These are phyloP conservation scores for human DNA, from an alignment of 2,113 vertebrate genomes.

Conservation along the genomic window DNA sequence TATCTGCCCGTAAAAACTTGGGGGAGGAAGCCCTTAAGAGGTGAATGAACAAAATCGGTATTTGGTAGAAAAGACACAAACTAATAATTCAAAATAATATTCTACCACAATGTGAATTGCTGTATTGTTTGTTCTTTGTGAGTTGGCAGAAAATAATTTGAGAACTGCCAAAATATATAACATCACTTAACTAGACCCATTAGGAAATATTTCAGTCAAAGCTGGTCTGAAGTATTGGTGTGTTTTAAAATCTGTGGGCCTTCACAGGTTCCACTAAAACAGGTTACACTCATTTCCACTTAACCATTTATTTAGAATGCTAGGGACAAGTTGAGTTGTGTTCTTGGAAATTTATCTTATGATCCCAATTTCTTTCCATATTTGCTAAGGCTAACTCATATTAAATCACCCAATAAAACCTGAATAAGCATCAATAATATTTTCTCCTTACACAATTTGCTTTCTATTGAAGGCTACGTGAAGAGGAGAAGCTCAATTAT, in stretches of 20 bases:
- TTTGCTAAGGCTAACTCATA: conserved; percentile 3
- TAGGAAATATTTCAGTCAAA: neutral
- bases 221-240: neutral
- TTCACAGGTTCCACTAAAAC: neutral
- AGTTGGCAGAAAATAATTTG: neutral
- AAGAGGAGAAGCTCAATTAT: conserved; percentile 61
- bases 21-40: neutral
- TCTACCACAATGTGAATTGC: fast-evolving
- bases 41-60: neutral
- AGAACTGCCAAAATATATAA: neutral
- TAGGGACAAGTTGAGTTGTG: neutral
- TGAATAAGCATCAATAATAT: neutral
- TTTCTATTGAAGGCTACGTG: neutral
- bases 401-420: conserved; percentile 30
- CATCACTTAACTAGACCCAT: neutral
- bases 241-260: neutral
- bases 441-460: conserved; percentile 23
- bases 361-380: neutral
- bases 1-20: neutral
- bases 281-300: neutral
- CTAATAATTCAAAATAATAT: neutral
- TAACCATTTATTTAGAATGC: neutral
- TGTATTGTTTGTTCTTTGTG: neutral
- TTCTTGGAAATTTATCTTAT: neutral
- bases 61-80: neutral